Conservation (phyloP, 2,113 vertebrate genomes). For the Ovibos moschatus region DNA sequence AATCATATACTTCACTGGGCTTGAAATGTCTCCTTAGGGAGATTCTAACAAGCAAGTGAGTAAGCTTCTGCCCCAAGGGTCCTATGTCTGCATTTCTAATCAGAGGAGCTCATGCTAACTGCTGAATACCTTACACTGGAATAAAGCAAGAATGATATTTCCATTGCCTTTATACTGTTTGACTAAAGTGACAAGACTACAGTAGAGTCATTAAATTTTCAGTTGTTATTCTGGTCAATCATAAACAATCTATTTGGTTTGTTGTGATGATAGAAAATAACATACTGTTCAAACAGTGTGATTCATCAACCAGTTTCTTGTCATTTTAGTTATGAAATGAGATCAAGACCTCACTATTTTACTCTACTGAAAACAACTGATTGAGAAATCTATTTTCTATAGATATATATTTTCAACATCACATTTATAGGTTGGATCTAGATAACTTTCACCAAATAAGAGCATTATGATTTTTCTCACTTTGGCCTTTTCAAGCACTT, state of each 20-base stretch:
- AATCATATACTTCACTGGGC: conserved; percentile 31
- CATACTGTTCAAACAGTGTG: background rate
- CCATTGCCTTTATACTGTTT: background rate
- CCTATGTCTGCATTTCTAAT: conserved; percentile 3
- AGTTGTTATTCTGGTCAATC: conserved; percentile 6
- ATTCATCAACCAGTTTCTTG: conserved; percentile 2
- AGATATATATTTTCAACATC: background rate
- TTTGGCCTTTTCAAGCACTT: background rate
- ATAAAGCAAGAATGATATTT: conserved; percentile 8
- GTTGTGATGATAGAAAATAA: background rate
- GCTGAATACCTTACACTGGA: background rate
- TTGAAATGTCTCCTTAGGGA: background rate
- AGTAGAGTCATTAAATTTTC: conserved; percentile 8
- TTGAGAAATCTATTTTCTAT: background rate
- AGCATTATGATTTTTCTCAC: background rate
- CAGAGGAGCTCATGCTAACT: background rate
- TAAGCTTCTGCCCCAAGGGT: background rate
- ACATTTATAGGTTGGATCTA: background rate
- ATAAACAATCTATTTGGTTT: conserved; percentile 1
- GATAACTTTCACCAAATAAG: background rate
- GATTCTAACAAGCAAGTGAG: background rate
- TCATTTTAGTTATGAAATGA: background rate
- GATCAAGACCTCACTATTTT: background rate
- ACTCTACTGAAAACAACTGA: background rate
- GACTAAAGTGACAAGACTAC: background rate